These are phyloP conservation scores for Osmoderma eremita DNA, from an alignment of 2,888 invertebrate genomes.

Conservation along the genomic window DNA sequence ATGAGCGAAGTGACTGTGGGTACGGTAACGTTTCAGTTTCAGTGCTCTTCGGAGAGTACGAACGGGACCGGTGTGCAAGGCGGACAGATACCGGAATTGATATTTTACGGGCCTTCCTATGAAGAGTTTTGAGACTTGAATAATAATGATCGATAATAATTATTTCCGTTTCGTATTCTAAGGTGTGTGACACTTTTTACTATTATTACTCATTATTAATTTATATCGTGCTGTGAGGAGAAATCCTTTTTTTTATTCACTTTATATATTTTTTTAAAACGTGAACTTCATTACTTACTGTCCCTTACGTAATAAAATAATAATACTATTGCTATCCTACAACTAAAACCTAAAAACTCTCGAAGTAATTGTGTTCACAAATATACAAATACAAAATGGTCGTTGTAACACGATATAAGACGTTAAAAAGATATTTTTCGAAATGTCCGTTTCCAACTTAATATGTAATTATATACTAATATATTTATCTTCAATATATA, in stretches of 20 bases:
- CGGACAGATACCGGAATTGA: conserved; percentile 96
- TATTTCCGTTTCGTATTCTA: conserved; percentile 26
- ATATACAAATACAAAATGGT: conserved; percentile 15
- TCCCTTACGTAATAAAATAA: neutral
- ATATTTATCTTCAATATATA: conserved; percentile 39
- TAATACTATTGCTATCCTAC: neutral
- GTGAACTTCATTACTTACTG: conserved; percentile 22
- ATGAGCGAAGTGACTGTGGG: conserved; percentile 94
- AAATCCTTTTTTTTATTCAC: conserved; percentile 43
- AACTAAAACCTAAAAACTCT: conserved; percentile 16
- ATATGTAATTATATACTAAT: conserved; percentile 40
- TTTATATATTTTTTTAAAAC: conserved; percentile 44
- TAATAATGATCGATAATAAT: conserved; percentile 11
- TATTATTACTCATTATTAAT: too few species aligned
- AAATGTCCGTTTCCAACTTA: conserved; percentile 49
- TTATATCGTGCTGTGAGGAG: conserved; percentile 51
- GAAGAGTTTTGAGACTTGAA: conserved; percentile 56
- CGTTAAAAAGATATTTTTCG: conserved; percentile 52
- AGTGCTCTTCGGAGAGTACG: conserved; percentile 96
- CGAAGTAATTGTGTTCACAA: conserved; percentile 30
- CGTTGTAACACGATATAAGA: conserved; percentile 24
- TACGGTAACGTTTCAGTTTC: conserved; percentile 95
- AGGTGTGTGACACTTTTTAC: conserved; percentile 25
- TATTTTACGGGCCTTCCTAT: conserved; percentile 89
- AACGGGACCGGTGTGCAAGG: conserved; percentile 98